Conservation (phyloP, 2,797 vertebrate genomes). For the Trachurus trachurus region DNA sequence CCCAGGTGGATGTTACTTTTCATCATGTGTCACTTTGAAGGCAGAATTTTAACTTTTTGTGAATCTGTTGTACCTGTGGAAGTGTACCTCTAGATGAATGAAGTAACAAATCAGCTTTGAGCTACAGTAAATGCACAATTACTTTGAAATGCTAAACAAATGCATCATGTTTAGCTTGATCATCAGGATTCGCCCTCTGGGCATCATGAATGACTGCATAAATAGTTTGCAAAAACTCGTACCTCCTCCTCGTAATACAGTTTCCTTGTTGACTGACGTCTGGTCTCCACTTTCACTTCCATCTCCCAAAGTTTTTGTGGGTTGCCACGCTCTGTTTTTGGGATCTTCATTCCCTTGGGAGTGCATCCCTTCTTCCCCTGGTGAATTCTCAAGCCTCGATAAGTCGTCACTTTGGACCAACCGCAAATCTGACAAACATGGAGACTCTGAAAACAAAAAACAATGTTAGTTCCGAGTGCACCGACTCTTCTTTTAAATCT, state of each 20-base stretch:
- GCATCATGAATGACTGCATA: background rate
- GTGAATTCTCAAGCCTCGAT: slow-evolving; percentile 40
- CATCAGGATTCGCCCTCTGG: background rate
- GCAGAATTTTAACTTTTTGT: background rate
- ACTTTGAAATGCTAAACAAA: background rate
- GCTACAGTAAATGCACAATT: background rate
- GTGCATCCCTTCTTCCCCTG: slow-evolving; percentile 56
- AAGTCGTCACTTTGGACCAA: slow-evolving; percentile 43
- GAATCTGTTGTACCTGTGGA: slow-evolving; percentile 13
- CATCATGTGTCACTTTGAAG: background rate
- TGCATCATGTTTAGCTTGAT: background rate
- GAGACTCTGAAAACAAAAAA: background rate
- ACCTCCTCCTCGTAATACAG: background rate
- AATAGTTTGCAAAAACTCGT: background rate
- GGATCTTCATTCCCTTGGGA: background rate
- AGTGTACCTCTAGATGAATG: background rate
- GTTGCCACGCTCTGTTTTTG: background rate
- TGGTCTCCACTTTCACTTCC: background rate
- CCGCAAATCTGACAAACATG: slow-evolving; percentile 51
- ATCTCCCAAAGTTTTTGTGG: background rate
- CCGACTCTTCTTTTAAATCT: too few species aligned
- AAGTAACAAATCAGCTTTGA: background rate
- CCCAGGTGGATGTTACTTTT: background rate
- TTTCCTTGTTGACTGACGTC: background rate
- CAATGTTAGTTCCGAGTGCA: too few species aligned